Conservation (phyloP, 2,113 vertebrate genomes). For the Neodontobutis hainanensis region DNA sequence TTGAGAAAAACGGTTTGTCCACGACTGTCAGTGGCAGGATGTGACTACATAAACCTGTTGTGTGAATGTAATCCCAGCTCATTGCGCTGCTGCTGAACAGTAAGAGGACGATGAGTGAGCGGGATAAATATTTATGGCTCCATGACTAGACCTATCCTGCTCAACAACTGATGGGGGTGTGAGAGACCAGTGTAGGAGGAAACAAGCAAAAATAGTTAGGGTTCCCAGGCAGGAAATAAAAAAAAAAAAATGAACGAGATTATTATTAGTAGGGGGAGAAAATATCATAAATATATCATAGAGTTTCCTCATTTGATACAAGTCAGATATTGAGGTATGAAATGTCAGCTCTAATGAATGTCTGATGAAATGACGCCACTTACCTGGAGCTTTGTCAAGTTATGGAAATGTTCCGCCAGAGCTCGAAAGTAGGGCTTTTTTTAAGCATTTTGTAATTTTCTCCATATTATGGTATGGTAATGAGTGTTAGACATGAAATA, state of each 20-base stretch:
- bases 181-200: slow-evolving; percentile 43
- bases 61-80: slow-evolving; percentile 43
- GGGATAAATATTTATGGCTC: slow-evolving; percentile 65
- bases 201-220: slow-evolving; percentile 45
- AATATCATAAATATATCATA: no score
- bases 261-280: neutral
- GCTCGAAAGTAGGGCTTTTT: neutral
- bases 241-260: slow-evolving; percentile 11
- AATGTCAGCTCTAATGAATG: no score
- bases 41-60: slow-evolving; percentile 52
- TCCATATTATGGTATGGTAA: neutral
- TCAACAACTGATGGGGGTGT: slow-evolving; percentile 24
- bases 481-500: neutral
- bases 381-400: no score
- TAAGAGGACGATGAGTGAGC: slow-evolving; percentile 53
- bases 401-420: neutral
- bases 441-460: neutral
- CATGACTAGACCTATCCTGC: slow-evolving; percentile 38
- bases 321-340: no score
- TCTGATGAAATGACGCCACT: no score
- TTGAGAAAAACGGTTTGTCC: slow-evolving; percentile 34
- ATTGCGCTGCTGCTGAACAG: slow-evolving; percentile 37
- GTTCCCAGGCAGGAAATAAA: slow-evolving; percentile 26
- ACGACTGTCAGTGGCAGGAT: slow-evolving; percentile 48
- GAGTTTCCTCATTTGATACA: no score